Percentiles rank a stretch among this genome's conserved stretches.
phyloP scores from a whole-genome alignment of 2,113 vertebrate genomes.

The Pungitius pungitius region DNA sequence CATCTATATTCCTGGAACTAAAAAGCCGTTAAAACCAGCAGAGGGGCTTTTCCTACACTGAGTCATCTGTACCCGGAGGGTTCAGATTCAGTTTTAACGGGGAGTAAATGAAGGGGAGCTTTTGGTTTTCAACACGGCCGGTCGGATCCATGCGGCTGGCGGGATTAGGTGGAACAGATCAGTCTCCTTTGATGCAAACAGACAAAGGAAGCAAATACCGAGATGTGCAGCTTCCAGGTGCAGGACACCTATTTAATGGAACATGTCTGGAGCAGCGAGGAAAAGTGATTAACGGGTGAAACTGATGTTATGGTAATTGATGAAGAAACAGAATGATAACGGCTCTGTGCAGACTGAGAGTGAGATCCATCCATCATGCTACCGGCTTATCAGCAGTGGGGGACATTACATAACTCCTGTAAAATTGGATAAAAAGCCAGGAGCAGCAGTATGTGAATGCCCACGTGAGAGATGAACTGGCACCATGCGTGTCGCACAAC shows the following conservation, averaged over 20 bases:
- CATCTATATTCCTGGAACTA: constrained; percentile 33
- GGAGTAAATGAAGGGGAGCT: constrained; percentile 11
- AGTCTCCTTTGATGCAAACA: constrained; percentile 33
- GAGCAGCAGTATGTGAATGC: constrained; percentile 1
- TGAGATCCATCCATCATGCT: constrained; percentile 48
- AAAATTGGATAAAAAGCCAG: constrained; percentile 38
- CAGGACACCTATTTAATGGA: constrained; percentile 41
- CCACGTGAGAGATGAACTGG: neutral
- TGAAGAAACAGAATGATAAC: too few species aligned
- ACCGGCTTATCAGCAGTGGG: constrained; percentile 33
- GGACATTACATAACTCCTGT: constrained; percentile 30
- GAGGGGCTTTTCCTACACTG: constrained; percentile 6
- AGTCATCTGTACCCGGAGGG: constrained; percentile 26
- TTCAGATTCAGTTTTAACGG: constrained; percentile 1
- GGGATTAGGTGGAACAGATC: constrained; percentile 43
- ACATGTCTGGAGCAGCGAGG: constrained; percentile 44
- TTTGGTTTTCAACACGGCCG: constrained; percentile 4
- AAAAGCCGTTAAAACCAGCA: constrained; percentile 37
- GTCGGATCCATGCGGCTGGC: constrained; percentile 16
- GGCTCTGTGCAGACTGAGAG: too few species aligned
- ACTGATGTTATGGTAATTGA: constrained; percentile 48
- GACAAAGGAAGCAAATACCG: constrained; percentile 24
- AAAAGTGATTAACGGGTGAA: constrained; percentile 7
- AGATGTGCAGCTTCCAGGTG: constrained; percentile 45
- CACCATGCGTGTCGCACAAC: neutral